Percentiles rank a stretch among this genome's conserved stretches.
Conservation (phyloP, 2,113 vertebrate genomes). For the Tor tambroides region DNA sequence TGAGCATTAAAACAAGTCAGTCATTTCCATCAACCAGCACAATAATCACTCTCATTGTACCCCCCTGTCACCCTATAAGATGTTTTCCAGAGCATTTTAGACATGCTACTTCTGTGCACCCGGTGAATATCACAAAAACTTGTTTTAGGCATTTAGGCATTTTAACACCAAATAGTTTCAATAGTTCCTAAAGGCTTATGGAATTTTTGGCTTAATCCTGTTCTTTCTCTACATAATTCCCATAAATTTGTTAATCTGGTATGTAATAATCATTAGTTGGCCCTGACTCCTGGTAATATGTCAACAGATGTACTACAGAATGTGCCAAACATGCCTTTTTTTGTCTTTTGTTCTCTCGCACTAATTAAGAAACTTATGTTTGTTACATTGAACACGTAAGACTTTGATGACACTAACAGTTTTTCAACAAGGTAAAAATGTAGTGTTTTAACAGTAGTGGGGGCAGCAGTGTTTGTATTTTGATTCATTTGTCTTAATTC, state of each 20-base stretch:
- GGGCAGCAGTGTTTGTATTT: constrained; percentile 9
- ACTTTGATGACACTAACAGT: constrained; percentile 23
- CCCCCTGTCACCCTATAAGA: neutral
- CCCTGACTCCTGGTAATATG: neutral
- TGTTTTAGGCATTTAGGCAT: constrained; percentile 29
- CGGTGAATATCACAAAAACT: constrained; percentile 8
- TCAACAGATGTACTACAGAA: neutral
- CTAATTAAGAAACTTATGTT: constrained; percentile 1
- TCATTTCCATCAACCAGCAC: constrained; percentile 15
- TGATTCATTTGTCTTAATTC: constrained; percentile 29
- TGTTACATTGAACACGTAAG: neutral
- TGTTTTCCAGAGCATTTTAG: neutral
- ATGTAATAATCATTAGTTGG: constrained; percentile 5
- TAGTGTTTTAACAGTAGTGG: constrained; percentile 19
- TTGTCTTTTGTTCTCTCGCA: neutral
- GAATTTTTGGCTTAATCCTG: neutral
- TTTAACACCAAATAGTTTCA: constrained; percentile 1
- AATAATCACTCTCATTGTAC: neutral
- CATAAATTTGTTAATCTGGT: neutral
- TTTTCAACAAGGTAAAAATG: neutral
- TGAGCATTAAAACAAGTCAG: constrained; percentile 37
- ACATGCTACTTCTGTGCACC: neutral
- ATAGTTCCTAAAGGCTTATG: neutral
- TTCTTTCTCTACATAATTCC: constrained; percentile 16
- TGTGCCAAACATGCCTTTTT: constrained; percentile 9